Evolutionary conservation across 2,888 invertebrate species (phyloP), one percentile per base, ranked within the genome.

Genomic region (Calliphora vomitoria): DNA sequence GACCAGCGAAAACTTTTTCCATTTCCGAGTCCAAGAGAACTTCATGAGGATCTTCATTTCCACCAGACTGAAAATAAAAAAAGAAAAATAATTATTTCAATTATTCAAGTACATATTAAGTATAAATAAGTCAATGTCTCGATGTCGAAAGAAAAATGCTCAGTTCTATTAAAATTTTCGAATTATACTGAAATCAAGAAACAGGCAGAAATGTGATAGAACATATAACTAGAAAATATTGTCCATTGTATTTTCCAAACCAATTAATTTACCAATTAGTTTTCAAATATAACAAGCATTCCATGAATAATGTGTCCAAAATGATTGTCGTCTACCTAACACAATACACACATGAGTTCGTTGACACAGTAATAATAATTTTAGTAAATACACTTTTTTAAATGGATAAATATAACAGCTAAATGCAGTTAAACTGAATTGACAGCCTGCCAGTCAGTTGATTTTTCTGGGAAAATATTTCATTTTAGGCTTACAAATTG

Each of bases 1-100:
- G 95, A 94, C 95, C 96, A 94, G 96, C 97, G 93, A 97, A 97
- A 91, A 97, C 97, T 93, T 97, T 96, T 91, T 97, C 97, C 96
- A 97, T 97, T 95, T 97, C 97, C 94, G 97, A 97, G 94, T 97
- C 97, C 94, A 97, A 95, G 90, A 95, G 96, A 90, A 96, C 95
- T 93, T 96, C 96, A 93, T 96, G 95, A 92, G 95, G 94, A 94
- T 95, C 94, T 94, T 94, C 92, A 95, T 95, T 94, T 94, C 95
- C 94, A 93, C 94, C 94, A 90, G 91, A 90, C 90, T 92, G 86
- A 5, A 89, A 90, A 72, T 15, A 85, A 81, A 82, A 86, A 53
- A 55, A 80, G 18, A n/a, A 0, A 58, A 20, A 8, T 69, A 18
- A 20, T 38, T 64, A 44, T 25, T 25, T 25, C 2, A 25, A 25